Evolutionary conservation across 2,797 vertebrate species (phyloP), one percentile per base, ranked within the genome.

Genomic region (Tokudaia tokunoshimensis): DNA sequence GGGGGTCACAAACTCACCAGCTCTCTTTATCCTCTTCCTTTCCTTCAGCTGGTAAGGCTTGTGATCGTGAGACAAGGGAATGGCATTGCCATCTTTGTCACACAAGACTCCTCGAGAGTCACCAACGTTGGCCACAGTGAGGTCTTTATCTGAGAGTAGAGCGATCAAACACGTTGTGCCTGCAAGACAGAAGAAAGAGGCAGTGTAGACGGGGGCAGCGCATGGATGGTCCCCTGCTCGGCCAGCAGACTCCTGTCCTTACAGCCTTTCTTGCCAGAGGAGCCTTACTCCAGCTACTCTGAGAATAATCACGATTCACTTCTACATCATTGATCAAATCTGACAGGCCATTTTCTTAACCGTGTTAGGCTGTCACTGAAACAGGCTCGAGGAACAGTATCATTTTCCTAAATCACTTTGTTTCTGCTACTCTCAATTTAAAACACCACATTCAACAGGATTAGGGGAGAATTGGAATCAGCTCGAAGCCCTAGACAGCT

Each of bases 41-140:
- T 99, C 99, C 97, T 99, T 99, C 94, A 99, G 99, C 97, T 99
- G 99, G 98, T 99, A 99, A 57, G 99, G 99, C 94, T 99, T 99
- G 99, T 99, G 99, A 95, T 99, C 99, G 55, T 99, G 99, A 44
- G 99, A 99, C 96, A 99, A 98, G 41, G 99, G 99, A 65, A 99
- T 99, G 2, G 99, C 99, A 0, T 99, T 99, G 20, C 99, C 99
- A 0, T 99, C 99, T 98, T 99, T 99, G 99, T 99, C 99, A 6
- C 99, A 99, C 91, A 99, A 89, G 37, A 99, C 99, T 0, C 99
- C 99, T 0, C 99, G 99, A 0, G 99, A 99, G 96, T 99, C 99
- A 0, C 99, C 99, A 0, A 99, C 99, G 0, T 99, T 99, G 94
- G 99, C 99, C 98, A 99, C 99, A 0, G 99, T 99, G 55, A 99